Percentiles rank a stretch among this genome's conserved stretches.
These are phyloP conservation scores for Cacoxenus indagator DNA, from an alignment of 2,888 invertebrate genomes.

Conservation along the genomic window DNA sequence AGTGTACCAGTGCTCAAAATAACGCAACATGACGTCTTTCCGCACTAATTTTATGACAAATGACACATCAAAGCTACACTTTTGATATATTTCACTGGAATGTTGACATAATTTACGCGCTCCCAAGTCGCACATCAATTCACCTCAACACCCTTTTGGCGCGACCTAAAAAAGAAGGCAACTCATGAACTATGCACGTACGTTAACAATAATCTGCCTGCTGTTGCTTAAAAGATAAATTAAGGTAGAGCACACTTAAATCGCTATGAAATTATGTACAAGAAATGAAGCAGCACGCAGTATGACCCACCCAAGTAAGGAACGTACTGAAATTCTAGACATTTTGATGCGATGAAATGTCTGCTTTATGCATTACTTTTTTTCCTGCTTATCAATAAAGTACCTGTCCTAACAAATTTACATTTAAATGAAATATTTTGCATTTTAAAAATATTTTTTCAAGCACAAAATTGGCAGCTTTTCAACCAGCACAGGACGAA, in stretches of 20 bases:
- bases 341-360: slow-evolving; percentile 2
- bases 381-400: slow-evolving; percentile 20
- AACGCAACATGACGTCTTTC: not conserved
- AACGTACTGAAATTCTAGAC: not conserved
- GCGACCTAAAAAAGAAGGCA: slow-evolving; percentile 2
- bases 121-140: slow-evolving; percentile 2
- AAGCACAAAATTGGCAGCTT: slow-evolving; percentile 59
- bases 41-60: slow-evolving; percentile 49
- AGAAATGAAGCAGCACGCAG: not conserved
- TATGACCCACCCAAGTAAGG: not conserved
- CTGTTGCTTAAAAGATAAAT: slow-evolving; percentile 11
- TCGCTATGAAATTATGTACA: slow-evolving; percentile 13
- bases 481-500: not conserved
- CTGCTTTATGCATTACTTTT: not conserved
- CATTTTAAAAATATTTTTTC: slow-evolving; percentile 58
- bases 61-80: slow-evolving; percentile 28
- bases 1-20: not conserved
- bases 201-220: not conserved
- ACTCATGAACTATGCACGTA: not conserved
- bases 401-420: slow-evolving; percentile 45
- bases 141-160: slow-evolving; percentile 16
- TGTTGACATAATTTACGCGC: slow-evolving; percentile 16
- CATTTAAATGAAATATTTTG: slow-evolving; percentile 59
- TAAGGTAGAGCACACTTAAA: not conserved
- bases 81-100: slow-evolving; percentile 19